Conservation (phyloP, 1,140 invertebrate genomes). For the Apis mellifera region Amel_HAv3.1 CM009942.2:7672001-7672500, state of each 20-base stretch:
- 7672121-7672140: slow-evolving; percentile 42
- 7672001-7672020: slow-evolving; percentile 26
- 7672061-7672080: not conserved
- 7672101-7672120: slow-evolving; percentile 30
- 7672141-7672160: slow-evolving; percentile 34
- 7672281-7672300: slow-evolving; percentile 50
- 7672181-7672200: slow-evolving; percentile 15
- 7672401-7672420: slow-evolving; percentile 32
- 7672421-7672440: slow-evolving; percentile 6
- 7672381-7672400: slow-evolving; percentile 31
- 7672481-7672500: slow-evolving; percentile 43
- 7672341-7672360: slow-evolving; percentile 37
- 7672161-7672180: slow-evolving; percentile 41
- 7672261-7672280: slow-evolving; percentile 62
- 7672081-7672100: not conserved
- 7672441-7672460: slow-evolving; percentile 21
- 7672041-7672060: slow-evolving; percentile 37
- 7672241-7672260: slow-evolving; percentile 61
- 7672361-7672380: slow-evolving; percentile 38
- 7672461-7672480: slow-evolving; percentile 3
- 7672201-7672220: slow-evolving; percentile 1
- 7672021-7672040: slow-evolving; percentile 15
- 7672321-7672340: slow-evolving; percentile 43
- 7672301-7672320: slow-evolving; percentile 49
- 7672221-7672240: slow-evolving; percentile 60